Evolutionary conservation across 2,113 vertebrate genomes (phyloP).

Genomic region (Coryphaenoides rupestris): DNA sequence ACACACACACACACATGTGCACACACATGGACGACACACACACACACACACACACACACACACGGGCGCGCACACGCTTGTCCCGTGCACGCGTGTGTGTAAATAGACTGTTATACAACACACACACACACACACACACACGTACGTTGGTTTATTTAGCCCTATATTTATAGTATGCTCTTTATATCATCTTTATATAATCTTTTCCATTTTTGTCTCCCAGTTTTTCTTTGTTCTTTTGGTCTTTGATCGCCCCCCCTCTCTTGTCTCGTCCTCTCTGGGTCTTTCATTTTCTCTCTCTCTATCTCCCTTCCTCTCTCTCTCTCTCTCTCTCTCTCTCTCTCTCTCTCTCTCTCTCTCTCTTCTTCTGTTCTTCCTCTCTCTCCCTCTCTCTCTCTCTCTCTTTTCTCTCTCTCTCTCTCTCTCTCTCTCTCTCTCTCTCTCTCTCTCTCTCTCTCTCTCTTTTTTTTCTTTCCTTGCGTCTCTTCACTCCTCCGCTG

Average conservation of each 20-base stretch:
- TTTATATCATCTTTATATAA: constrained; percentile 24
- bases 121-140: constrained; percentile 29
- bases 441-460: background rate
- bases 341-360: background rate
- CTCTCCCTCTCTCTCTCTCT: background rate
- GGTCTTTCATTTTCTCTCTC: background rate
- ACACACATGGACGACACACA: no score
- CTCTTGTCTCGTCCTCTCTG: constrained; percentile 1
- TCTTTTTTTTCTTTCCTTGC: constrained; percentile 21
- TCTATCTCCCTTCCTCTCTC: background rate
- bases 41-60: background rate
- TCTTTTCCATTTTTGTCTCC: background rate
- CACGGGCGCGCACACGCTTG: no score
- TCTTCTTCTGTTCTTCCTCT: background rate
- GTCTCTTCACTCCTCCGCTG: background rate
- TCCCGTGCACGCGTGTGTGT: no score
- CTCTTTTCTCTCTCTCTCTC: constrained; percentile 3
- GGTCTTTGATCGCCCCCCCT: background rate
- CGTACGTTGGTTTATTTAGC: constrained; percentile 39
- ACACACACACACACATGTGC: no score
- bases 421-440: constrained; percentile 18
- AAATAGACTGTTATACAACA: constrained; percentile 1
- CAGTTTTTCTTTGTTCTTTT: background rate
- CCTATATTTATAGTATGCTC: constrained; percentile 21
- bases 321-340: constrained; percentile 15